These are phyloP conservation scores for Epinephelus cyanopodus DNA, from an alignment of 2,113 vertebrate genomes.

Conservation along the genomic window DNA sequence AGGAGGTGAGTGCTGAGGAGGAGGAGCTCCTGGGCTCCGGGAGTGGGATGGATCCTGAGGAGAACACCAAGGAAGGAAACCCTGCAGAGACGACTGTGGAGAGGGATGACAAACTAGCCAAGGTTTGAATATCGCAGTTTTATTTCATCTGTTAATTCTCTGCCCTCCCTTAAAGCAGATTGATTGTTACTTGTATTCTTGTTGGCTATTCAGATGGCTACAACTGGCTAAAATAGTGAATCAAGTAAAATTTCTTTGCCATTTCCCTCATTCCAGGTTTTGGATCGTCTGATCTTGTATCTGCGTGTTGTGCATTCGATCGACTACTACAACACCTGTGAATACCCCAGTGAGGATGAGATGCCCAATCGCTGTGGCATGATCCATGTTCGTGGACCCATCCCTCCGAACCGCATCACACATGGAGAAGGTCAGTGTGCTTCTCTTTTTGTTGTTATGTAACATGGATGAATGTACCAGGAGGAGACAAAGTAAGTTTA, in stretches of 20 bases:
- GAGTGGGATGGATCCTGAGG: slow-evolving; percentile 86
- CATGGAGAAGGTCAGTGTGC: slow-evolving; percentile 88
- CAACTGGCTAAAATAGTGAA: not conserved
- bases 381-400: slow-evolving; percentile 92
- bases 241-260: not conserved
- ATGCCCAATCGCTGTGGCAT: slow-evolving; percentile 97
- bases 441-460: not conserved
- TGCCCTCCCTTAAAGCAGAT: not conserved
- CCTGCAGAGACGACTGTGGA: slow-evolving; percentile 92
- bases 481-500: not conserved
- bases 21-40: slow-evolving; percentile 91
- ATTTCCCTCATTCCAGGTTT: slow-evolving; percentile 82
- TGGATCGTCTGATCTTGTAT: slow-evolving; percentile 92
- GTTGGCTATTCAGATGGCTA: not conserved
- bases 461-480: not conserved
- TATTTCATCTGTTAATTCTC: not conserved
- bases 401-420: slow-evolving; percentile 93
- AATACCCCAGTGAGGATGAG: slow-evolving; percentile 95
- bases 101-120: slow-evolving; percentile 92
- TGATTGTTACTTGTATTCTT: not conserved
- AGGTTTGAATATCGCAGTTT: slow-evolving; percentile 78
- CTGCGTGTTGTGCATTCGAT: slow-evolving; percentile 93
- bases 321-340: slow-evolving; percentile 94
- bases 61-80: slow-evolving; percentile 89
- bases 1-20: slow-evolving; percentile 95